phyloP scores from a whole-genome alignment of 2,888 invertebrate species.

The Allygus modestus region DNA sequence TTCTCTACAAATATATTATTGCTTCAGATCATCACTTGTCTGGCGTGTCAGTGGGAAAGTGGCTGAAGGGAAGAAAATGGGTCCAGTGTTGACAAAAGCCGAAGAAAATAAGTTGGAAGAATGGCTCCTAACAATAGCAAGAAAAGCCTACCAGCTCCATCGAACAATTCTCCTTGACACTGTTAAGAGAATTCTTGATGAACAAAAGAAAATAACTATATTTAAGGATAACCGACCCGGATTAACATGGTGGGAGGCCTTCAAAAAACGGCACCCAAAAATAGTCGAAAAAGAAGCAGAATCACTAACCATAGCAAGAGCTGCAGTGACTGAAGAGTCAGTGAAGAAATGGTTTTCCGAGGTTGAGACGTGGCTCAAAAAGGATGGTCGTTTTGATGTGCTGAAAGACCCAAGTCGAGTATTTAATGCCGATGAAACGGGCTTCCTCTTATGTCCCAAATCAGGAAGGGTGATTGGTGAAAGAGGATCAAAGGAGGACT shows the following conservation, averaged over 20 bases:
- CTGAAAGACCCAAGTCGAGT: constrained; percentile 13
- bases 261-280: constrained; percentile 32
- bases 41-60: too few relatives aligned
- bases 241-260: not conserved
- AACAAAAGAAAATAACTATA: not conserved
- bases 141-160: too few relatives aligned
- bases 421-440: constrained; percentile 29
- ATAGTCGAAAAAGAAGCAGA: constrained; percentile 30
- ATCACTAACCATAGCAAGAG: constrained; percentile 12
- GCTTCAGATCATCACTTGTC: too few relatives aligned
- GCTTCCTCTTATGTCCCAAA: constrained; percentile 14
- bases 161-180: too few relatives aligned
- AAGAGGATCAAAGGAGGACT: not conserved
- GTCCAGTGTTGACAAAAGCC: not conserved
- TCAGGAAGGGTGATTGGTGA: not conserved
- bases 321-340: not conserved
- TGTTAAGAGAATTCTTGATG: too few relatives aligned
- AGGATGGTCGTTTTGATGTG: not conserved
- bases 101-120: too few relatives aligned
- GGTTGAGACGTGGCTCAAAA: not conserved
- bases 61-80: not conserved
- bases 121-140: too few relatives aligned
- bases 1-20: too few relatives aligned
- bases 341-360: not conserved
- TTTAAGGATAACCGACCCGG: not conserved